phyloP scores from a whole-genome alignment of 2,888 invertebrate species.

The Spilosoma lubricipeda region DNA sequence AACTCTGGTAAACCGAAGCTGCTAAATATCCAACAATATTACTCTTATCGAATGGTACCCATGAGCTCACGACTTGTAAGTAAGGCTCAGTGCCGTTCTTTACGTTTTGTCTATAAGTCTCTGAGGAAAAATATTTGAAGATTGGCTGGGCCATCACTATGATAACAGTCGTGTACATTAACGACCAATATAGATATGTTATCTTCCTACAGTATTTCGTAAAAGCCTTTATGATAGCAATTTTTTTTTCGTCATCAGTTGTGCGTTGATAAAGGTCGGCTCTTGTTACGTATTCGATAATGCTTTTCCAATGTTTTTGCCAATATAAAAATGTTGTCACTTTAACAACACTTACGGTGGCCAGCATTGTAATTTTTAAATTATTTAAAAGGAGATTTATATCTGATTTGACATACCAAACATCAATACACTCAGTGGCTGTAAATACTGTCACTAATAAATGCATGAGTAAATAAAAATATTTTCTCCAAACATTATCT shows the following conservation, averaged over 20 bases:
- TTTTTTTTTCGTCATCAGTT: slow-evolving; percentile 53
- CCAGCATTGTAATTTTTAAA: slow-evolving; percentile 75
- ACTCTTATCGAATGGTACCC: slow-evolving; percentile 78
- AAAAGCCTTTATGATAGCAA: slow-evolving; percentile 55
- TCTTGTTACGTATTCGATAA: slow-evolving; percentile 72
- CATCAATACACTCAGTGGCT: slow-evolving; percentile 71
- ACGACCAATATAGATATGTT: slow-evolving; percentile 70
- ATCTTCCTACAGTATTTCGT: slow-evolving; percentile 75
- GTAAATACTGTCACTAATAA: slow-evolving; percentile 68
- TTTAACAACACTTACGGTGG: slow-evolving; percentile 73
- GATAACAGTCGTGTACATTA: slow-evolving; percentile 74
- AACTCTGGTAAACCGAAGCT: slow-evolving; percentile 70
- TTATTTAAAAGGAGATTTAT: slow-evolving; percentile 72
- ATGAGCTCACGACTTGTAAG: slow-evolving; percentile 74
- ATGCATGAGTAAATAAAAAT: slow-evolving; percentile 69
- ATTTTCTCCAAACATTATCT: slow-evolving; percentile 52
- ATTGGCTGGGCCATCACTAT: slow-evolving; percentile 72
- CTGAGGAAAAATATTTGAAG: slow-evolving; percentile 63
- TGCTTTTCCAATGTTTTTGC: slow-evolving; percentile 70
- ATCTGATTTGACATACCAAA: slow-evolving; percentile 74
- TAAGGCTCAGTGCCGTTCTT: slow-evolving; percentile 68
- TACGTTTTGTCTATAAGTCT: slow-evolving; percentile 64
- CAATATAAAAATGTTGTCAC: slow-evolving; percentile 68
- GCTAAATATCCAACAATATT: slow-evolving; percentile 62
- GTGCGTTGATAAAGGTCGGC: slow-evolving; percentile 66